phyloP scores from a whole-genome alignment of 2,113 vertebrate species.

The Rhadina sibilatrix region DNA sequence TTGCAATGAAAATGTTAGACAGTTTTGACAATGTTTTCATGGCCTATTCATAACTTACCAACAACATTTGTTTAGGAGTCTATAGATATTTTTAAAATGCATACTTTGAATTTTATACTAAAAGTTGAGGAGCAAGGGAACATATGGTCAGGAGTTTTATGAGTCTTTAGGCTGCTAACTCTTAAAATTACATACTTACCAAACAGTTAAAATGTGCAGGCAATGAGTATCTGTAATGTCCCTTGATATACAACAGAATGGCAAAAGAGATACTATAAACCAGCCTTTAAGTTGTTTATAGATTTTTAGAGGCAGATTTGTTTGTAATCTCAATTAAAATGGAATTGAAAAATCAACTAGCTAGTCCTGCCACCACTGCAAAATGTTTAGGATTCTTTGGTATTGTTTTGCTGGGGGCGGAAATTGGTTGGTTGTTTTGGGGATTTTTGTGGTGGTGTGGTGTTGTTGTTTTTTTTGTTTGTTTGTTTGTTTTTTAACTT shows the following conservation, averaged over 20 bases:
- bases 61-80: constrained; percentile 61
- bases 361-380: not conserved
- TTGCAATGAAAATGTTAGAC: constrained; percentile 32
- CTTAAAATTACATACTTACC: constrained; percentile 33
- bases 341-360: not conserved
- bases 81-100: constrained; percentile 63
- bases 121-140: constrained; percentile 36
- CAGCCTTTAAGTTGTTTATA: constrained; percentile 11
- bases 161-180: constrained; percentile 33
- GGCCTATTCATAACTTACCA: constrained; percentile 38
- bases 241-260: constrained; percentile 9
- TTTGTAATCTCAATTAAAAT: constrained; percentile 16
- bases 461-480: not conserved
- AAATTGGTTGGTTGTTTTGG: not conserved
- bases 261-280: not conserved
- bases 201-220: constrained; percentile 45
- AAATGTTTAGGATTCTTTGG: not conserved
- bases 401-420: not conserved
- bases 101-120: constrained; percentile 63
- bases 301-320: not conserved
- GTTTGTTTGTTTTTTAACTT: not conserved
- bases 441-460: not conserved
- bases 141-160: constrained; percentile 62
- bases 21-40: constrained; percentile 28
- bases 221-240: not conserved